phyloP scores from a whole-genome alignment of 1,140 invertebrate species.

The Drosophila murphyi region DNA sequence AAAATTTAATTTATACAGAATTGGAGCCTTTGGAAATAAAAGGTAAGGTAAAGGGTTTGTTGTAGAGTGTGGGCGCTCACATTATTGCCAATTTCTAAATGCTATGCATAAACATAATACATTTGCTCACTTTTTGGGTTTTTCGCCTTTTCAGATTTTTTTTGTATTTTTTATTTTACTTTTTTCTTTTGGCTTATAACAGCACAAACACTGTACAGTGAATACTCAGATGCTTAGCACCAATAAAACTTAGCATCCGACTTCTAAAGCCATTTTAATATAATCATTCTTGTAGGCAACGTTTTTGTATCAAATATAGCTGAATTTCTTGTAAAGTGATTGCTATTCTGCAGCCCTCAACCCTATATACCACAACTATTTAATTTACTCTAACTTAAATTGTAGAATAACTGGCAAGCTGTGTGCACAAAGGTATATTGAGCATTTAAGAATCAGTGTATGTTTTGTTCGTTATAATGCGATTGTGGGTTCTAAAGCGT shows the following conservation, averaged over 20 bases:
- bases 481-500: constrained; percentile 65
- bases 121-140: constrained; percentile 35
- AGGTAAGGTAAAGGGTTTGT: constrained; percentile 34
- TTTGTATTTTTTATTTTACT: constrained; percentile 16
- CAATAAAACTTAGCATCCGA: constrained; percentile 75
- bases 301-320: constrained; percentile 74
- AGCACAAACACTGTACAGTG: constrained; percentile 42
- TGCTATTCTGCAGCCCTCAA: constrained; percentile 36
- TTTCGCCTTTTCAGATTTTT: constrained; percentile 44
- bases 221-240: constrained; percentile 77
- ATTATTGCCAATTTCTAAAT: constrained; percentile 68
- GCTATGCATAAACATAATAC: constrained; percentile 72
- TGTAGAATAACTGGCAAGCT: constrained; percentile 23
- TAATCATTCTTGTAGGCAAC: constrained; percentile 49
- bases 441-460: constrained; percentile 39
- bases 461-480: constrained; percentile 45
- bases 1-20: constrained; percentile 59
- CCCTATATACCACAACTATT: constrained; percentile 25
- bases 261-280: constrained; percentile 75
- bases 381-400: constrained; percentile 23
- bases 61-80: constrained; percentile 33
- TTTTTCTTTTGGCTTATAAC: constrained; percentile 34
- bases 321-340: constrained; percentile 68
- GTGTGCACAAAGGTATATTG: constrained; percentile 34
- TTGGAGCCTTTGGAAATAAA: constrained; percentile 44